These are phyloP conservation scores for Drosophila nannoptera DNA, from an alignment of 1,140 invertebrate species.

Conservation along the genomic window DNA sequence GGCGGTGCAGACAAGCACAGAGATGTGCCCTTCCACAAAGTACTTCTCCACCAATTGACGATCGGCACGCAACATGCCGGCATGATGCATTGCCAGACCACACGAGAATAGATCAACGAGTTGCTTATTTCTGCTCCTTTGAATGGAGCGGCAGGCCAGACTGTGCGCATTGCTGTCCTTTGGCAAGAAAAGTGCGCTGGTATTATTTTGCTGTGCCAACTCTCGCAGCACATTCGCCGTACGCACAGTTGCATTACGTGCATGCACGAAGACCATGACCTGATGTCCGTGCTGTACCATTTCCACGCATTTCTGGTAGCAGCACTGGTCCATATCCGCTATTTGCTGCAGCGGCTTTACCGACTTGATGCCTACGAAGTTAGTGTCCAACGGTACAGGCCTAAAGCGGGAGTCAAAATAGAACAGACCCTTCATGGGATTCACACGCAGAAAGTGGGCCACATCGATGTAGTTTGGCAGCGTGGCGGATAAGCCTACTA, in stretches of 20 bases:
- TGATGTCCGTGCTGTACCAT: conserved; percentile 95
- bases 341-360: conserved; percentile 87
- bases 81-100: conserved; percentile 98
- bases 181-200: conserved; percentile 85
- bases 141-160: conserved; percentile 83
- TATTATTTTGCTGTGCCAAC: conserved; percentile 86
- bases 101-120: conserved; percentile 89
- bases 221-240: conserved; percentile 91
- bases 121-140: conserved; percentile 87
- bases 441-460: conserved; percentile 95
- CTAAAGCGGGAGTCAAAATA: conserved; percentile 98
- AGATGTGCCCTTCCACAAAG: conserved; percentile 93
- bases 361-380: conserved; percentile 94
- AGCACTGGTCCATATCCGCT: conserved; percentile 93
- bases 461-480: conserved; percentile 99
- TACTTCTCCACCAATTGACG: conserved; percentile 92
- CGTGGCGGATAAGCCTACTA: conserved; percentile 98
- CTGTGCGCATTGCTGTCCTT: conserved; percentile 82
- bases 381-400: conserved; percentile 95
- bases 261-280: conserved; percentile 99
- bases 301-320: conserved; percentile 94
- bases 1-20: conserved; percentile 97
- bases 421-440: conserved; percentile 95
- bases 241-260: conserved; percentile 94
- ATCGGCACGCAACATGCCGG: conserved; percentile 83